phyloP scores from a whole-genome alignment of 2,888 invertebrate species.

The Scelioninae gen. 1 region DNA sequence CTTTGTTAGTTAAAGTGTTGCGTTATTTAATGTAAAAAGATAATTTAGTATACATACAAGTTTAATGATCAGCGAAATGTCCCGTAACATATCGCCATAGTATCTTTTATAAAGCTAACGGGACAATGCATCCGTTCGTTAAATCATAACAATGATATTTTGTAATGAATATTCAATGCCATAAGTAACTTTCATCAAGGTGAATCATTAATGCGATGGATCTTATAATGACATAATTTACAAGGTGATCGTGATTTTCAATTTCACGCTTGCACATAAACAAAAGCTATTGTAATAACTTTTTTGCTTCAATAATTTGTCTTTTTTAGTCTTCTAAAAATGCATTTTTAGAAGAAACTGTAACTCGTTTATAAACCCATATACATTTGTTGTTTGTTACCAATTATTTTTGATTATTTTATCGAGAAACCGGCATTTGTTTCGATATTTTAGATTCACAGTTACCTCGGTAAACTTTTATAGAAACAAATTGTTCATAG shows the following conservation, averaged over 20 bases:
- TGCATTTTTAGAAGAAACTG: too few relatives aligned
- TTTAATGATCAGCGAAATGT: constrained; percentile 33
- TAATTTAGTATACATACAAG: constrained; percentile 21
- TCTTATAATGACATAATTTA: constrained; percentile 19
- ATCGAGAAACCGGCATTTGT: constrained; percentile 20
- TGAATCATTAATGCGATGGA: constrained; percentile 16
- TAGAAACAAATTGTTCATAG: constrained; percentile 7
- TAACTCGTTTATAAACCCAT: neutral
- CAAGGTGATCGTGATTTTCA: constrained; percentile 23
- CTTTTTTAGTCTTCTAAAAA: constrained; percentile 3
- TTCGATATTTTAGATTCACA: constrained; percentile 11
- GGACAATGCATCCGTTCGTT: constrained; percentile 1
- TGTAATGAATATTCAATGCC: constrained; percentile 42
- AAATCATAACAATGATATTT: constrained; percentile 8
- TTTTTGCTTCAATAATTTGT: constrained; percentile 14
- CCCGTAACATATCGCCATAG: constrained; percentile 2
- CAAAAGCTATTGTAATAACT: constrained; percentile 26
- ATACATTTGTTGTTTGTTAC: constrained; percentile 13
- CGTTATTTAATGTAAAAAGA: constrained; percentile 48
- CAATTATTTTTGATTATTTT: neutral
- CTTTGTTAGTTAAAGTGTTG: constrained; percentile 40
- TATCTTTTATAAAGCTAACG: constrained; percentile 4
- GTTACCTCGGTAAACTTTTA: constrained; percentile 32
- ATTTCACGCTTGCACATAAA: neutral
- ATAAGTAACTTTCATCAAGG: constrained; percentile 33